A percentile compares a stretch with the other conserved stretches of the same genome.
These are phyloP conservation scores for Peromyscus attwateri DNA, from an alignment of 2,797 vertebrate species.

Conservation along the genomic window DNA sequence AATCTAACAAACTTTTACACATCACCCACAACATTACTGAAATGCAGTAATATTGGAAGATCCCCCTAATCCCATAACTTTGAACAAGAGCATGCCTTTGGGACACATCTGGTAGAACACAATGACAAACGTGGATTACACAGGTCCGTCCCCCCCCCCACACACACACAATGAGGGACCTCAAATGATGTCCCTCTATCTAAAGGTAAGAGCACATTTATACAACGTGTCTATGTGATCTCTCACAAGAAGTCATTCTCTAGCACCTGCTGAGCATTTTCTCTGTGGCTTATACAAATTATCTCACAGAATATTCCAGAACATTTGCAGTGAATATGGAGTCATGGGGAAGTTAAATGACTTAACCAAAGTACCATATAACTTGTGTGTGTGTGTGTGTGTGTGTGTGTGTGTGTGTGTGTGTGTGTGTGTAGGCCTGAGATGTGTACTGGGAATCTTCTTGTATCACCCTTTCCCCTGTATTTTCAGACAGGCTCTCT, in stretches of 20 bases:
- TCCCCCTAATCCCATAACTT: neutral
- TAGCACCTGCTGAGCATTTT: neutral
- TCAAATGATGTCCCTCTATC: neutral
- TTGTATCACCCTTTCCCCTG: neutral
- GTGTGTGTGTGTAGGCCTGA: neutral
- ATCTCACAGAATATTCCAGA: neutral
- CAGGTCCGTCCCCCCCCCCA: no score
- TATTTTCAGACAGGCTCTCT: neutral
- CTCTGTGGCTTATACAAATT: neutral
- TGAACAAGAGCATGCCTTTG: neutral
- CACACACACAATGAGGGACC: no score
- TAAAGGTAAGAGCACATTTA: neutral
- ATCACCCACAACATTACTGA: rapidly evolving
- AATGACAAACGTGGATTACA: neutral
- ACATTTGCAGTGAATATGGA: neutral
- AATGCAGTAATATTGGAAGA: no score
- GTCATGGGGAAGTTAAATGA: neutral
- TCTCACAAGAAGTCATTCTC: neutral
- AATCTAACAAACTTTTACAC: neutral
- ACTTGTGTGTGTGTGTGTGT: neutral
- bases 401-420: neutral
- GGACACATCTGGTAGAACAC: neutral
- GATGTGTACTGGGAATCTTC: neutral
- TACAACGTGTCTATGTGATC: rapidly evolving
- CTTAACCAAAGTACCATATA: neutral